phyloP scores from a whole-genome alignment of 2,888 invertebrate genomes.

The Meganola albula region DNA sequence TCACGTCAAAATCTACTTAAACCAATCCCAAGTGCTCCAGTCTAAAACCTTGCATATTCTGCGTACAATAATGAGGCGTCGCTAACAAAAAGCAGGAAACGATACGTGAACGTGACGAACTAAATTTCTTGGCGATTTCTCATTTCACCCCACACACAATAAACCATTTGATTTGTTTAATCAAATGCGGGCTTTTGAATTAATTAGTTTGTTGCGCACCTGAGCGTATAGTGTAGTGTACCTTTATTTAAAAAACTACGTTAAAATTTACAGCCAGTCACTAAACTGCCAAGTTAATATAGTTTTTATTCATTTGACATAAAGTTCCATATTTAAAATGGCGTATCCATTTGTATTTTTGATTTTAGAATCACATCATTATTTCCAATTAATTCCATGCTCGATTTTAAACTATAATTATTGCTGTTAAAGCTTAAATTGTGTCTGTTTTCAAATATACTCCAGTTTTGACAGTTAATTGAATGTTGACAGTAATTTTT shows the following conservation, averaged over 20 bases:
- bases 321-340: background rate
- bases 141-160: slow-evolving; percentile 67
- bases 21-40: slow-evolving; percentile 12
- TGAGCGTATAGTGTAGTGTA: slow-evolving; percentile 71
- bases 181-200: slow-evolving; percentile 76
- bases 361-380: slow-evolving; percentile 20
- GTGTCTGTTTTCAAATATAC: slow-evolving; percentile 14
- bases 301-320: background rate
- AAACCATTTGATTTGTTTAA: slow-evolving; percentile 75
- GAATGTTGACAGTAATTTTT: slow-evolving; percentile 42
- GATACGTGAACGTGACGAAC: slow-evolving; percentile 69
- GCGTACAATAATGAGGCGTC: slow-evolving; percentile 54
- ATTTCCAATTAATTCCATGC: slow-evolving; percentile 15
- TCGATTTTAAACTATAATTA: slow-evolving; percentile 16
- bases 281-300: background rate
- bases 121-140: slow-evolving; percentile 76
- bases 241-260: slow-evolving; percentile 39
- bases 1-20: too few relatives aligned
- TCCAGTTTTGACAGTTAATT: slow-evolving; percentile 42
- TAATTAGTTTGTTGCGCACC: slow-evolving; percentile 77
- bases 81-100: slow-evolving; percentile 66
- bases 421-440: slow-evolving; percentile 12
- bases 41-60: slow-evolving; percentile 21
- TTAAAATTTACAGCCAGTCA: background rate
- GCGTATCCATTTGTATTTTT: slow-evolving; percentile 6